These are phyloP conservation scores for Psylliodes chrysocephalus DNA, from an alignment of 2,888 invertebrate species.

Conservation along the genomic window DNA sequence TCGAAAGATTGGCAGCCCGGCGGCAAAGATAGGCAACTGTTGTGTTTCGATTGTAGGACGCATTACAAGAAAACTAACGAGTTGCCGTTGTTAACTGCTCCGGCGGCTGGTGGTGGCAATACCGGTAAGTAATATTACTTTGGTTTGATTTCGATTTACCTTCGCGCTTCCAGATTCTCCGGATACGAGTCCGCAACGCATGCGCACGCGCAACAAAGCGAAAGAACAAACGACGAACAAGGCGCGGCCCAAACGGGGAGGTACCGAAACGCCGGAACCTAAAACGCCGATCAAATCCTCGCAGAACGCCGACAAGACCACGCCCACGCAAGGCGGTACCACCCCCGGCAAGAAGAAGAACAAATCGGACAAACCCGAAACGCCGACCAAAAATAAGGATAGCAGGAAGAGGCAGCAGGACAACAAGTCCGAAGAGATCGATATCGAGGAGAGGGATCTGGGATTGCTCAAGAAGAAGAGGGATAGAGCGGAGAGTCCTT, in stretches of 20 bases:
- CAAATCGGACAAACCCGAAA: conserved; percentile 64
- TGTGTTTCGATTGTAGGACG: conserved; percentile 81
- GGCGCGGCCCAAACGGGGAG: conserved; percentile 71
- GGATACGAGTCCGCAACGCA: conserved; percentile 87
- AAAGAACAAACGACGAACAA: conserved; percentile 74
- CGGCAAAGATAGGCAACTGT: conserved; percentile 74
- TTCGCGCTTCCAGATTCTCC: conserved; percentile 73
- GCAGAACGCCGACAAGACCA: conserved; percentile 17
- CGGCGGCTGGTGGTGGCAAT: conserved; percentile 55
- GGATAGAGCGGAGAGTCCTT: conserved; percentile 73
- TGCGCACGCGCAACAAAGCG: conserved; percentile 87
- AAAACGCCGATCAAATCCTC: conserved; percentile 67
- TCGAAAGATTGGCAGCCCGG: conserved; percentile 79
- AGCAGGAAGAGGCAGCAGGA: conserved; percentile 65
- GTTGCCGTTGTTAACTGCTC: conserved; percentile 69
- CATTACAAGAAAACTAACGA: conserved; percentile 83
- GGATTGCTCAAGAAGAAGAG: conserved; percentile 65
- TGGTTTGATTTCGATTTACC: too few species aligned
- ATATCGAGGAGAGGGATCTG: conserved; percentile 65
- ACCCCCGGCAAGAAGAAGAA: conserved; percentile 45
- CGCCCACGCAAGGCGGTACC: conserved; percentile 13
- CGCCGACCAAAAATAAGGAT: conserved; percentile 64
- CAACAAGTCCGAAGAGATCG: conserved; percentile 60
- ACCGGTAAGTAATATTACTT: conserved; percentile 45
- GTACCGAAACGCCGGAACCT: conserved; percentile 60